phyloP scores from a whole-genome alignment of 2,888 invertebrate genomes.

The Drosophila maculinotata region DNA sequence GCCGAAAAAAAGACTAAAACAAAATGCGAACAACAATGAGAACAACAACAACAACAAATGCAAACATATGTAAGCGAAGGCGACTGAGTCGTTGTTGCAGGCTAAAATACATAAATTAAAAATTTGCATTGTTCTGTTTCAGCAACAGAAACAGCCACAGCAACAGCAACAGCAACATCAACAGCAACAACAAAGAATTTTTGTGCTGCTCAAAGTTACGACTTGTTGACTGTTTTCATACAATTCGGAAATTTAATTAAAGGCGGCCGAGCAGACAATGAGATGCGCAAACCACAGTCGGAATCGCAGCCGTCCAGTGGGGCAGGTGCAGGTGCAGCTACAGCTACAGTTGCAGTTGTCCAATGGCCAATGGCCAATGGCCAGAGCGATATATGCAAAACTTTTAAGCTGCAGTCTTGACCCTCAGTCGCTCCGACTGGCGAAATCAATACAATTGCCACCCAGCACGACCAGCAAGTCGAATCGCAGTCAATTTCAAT shows the following conservation, averaged over 20 bases:
- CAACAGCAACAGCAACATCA: slow-evolving; percentile 42
- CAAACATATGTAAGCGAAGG: slow-evolving; percentile 69
- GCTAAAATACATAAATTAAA: slow-evolving; percentile 82
- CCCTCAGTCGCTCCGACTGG: slow-evolving; percentile 55
- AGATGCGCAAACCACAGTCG: slow-evolving; percentile 55
- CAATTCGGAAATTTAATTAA: slow-evolving; percentile 81
- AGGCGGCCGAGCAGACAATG: slow-evolving; percentile 77
- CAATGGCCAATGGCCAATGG: slow-evolving; percentile 19
- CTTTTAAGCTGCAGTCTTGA: slow-evolving; percentile 45
- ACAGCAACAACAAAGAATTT: slow-evolving; percentile 54
- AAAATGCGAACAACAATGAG: slow-evolving; percentile 44
- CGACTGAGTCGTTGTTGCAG: slow-evolving; percentile 55
- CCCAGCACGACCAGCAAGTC: slow-evolving; percentile 65
- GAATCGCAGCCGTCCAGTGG: slow-evolving; percentile 6
- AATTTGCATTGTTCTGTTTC: slow-evolving; percentile 81
- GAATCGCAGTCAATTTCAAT: slow-evolving; percentile 49
- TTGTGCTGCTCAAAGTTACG: slow-evolving; percentile 69
- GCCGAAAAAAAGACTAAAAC: slow-evolving; percentile 1
- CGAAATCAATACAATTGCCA: slow-evolving; percentile 84
- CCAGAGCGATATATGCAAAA: slow-evolving; percentile 12
- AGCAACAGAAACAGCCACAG: slow-evolving; percentile 42
- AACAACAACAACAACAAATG: slow-evolving; percentile 52
- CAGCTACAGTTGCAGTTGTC: slow-evolving; percentile 47
- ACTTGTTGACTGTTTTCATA: slow-evolving; percentile 81
- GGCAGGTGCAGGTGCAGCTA: slow-evolving; percentile 72